Percentiles rank a stretch among this genome's conserved stretches.
Conservation (phyloP, 1,140 invertebrate species). For the Calosoma granatense region DNA sequence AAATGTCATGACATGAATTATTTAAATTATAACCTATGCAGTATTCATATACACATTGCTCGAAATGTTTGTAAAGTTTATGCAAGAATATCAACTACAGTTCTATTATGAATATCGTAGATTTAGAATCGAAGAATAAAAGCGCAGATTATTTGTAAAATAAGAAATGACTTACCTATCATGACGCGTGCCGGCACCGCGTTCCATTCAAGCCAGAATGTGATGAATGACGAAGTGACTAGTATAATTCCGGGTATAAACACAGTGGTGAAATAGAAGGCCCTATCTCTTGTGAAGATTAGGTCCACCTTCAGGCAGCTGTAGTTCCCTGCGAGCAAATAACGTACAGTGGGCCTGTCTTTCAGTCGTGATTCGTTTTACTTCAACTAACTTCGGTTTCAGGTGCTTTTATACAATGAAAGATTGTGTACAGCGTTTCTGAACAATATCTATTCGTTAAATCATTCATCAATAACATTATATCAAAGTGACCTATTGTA, state of each 20-base stretch:
- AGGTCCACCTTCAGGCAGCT: constrained; percentile 86
- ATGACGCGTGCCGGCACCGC: constrained; percentile 87
- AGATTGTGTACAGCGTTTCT: no score
- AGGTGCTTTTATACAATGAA: no score
- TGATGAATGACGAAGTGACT: constrained; percentile 87
- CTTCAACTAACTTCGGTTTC: no score
- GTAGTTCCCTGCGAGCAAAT: constrained; percentile 69
- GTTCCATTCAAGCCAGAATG: constrained; percentile 93
- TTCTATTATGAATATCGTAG: no score
- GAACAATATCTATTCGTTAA: no score
- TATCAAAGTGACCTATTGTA: no score
- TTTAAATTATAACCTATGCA: background rate
- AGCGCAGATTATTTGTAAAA: background rate
- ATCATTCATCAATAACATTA: no score
- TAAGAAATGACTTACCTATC: constrained; percentile 58
- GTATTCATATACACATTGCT: background rate
- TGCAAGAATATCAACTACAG: no score
- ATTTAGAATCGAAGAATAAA: no score
- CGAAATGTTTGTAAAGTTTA: no score
- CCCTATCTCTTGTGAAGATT: constrained; percentile 85
- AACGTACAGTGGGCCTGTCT: no score
- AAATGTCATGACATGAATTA: background rate
- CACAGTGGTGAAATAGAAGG: constrained; percentile 92
- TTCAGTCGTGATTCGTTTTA: no score
- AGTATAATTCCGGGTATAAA: constrained; percentile 93